A percentile compares a stretch with the other conserved stretches of the same genome.
These are phyloP conservation scores for Caloenas nicobarica DNA, from an alignment of 2,113 vertebrate genomes.

Conservation along the genomic window DNA sequence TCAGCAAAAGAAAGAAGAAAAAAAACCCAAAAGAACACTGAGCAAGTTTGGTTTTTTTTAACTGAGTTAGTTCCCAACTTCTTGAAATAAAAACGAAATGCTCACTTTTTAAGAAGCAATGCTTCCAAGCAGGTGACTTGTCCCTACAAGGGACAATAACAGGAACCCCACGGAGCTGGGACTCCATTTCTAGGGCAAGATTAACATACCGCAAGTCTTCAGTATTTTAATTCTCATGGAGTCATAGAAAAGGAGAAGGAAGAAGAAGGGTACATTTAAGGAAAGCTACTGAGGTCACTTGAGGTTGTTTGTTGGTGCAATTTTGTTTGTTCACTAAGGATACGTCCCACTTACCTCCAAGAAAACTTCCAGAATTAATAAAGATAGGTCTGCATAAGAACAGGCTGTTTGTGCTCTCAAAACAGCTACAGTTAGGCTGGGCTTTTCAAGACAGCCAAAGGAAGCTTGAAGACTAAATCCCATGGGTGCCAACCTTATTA, in stretches of 20 bases:
- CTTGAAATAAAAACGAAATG: background rate
- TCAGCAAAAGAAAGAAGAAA: background rate
- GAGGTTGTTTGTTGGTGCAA: background rate
- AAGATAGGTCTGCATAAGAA: background rate
- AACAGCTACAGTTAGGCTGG: background rate
- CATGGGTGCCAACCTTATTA: background rate
- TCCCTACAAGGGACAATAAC: background rate
- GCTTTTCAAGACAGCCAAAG: background rate
- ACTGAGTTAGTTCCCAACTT: background rate
- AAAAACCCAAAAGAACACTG: rapidly evolving
- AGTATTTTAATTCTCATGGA: background rate
- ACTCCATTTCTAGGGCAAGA: background rate
- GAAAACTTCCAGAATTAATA: background rate
- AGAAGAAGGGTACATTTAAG: background rate
- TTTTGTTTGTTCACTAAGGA: background rate
- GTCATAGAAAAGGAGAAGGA: background rate
- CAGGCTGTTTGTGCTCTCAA: background rate
- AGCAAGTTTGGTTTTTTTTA: background rate
- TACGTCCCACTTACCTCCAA: background rate
- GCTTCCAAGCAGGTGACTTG: background rate
- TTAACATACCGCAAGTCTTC: background rate
- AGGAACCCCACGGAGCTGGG: background rate
- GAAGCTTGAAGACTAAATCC: background rate
- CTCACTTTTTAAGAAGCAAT: background rate
- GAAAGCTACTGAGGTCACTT: background rate